These are phyloP conservation scores for Dasyornis broadbenti DNA, from an alignment of 2,113 vertebrate species.

Conservation along the genomic window DNA sequence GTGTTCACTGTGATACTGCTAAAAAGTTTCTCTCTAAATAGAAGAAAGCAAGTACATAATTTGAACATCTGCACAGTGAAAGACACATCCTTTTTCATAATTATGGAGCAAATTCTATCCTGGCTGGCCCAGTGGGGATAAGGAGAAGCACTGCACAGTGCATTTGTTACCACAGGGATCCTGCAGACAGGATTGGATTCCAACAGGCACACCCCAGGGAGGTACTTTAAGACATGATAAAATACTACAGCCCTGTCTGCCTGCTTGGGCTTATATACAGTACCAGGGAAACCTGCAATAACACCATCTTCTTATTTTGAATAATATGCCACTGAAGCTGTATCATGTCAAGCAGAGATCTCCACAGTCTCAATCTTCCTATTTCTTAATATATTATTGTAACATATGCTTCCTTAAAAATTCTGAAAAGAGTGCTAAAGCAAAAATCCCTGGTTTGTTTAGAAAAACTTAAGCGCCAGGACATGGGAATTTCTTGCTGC, in stretches of 20 bases:
- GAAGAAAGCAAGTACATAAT: not conserved
- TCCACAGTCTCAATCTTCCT: not conserved
- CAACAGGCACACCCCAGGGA: conserved; percentile 14
- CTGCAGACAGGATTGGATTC: not conserved
- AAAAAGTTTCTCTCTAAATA: conserved; percentile 26
- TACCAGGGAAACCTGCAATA: not conserved
- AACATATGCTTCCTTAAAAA: not conserved
- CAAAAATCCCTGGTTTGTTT: not conserved
- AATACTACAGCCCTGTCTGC: not conserved
- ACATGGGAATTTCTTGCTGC: not conserved
- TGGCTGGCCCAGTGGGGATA: not conserved
- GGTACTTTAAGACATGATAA: not conserved
- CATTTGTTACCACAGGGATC: not conserved
- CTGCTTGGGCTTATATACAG: not conserved
- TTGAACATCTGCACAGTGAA: conserved; percentile 24
- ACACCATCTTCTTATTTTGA: not conserved
- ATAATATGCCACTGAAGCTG: not conserved
- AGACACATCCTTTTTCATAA: conserved; percentile 7
- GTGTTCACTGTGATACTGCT: not conserved
- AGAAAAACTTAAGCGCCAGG: not conserved
- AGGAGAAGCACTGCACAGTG: not conserved
- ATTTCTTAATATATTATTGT: not conserved
- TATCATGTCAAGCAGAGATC: not conserved
- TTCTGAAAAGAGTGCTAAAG: not conserved
- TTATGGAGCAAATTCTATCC: not conserved